Base-by-base conservation (phyloP, 2,888 invertebrate genomes). In the Thecocarcelia acutangulata region DNA sequence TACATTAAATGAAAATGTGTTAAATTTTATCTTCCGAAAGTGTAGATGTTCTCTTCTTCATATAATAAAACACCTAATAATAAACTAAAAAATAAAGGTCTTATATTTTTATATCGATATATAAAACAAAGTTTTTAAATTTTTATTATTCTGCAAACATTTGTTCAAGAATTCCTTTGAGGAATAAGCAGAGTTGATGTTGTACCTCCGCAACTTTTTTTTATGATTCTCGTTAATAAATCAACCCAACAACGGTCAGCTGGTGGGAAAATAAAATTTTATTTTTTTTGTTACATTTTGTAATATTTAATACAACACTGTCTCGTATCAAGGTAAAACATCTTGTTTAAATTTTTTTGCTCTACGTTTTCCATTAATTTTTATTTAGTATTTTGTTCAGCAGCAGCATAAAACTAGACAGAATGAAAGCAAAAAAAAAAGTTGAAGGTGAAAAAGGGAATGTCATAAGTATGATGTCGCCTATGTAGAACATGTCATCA, bases 181-280 rank as follows among this genome's bases (percentile, higher is more conserved):
- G 33, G 33, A 37, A 63, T 54, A 33, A 37, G 13, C 4, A 1
- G 33, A 54, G 44, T 21, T 44, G n/a, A 37, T 58, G 17, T 3
- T 19, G 21, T 54, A 12, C 2, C 12, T 13, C 13, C 1, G 50
- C n/a, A 42, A 28, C 9, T 28, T 5, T 28, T 5, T 9, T 17
- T 28, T 54, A 17, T n/a, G 11, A 21, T 21, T 58, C 6, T 28
- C 50, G 56, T 48, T 50, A 52, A 66, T 68, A 75, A 52, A 68
- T 68, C 68, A 75, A 59, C 42, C 33, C 42, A 19, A 15, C 21
- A 44, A 42, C 52, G 75, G 68, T 59, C 52, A 75, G 15, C 42
- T 75, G 52, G 59, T 68, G 59, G 52, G 59, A 75, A 59, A 21
- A 64, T 19, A 64, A 33, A 61, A 44, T 69, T 11, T 46, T 46